Conservation (phyloP, 2,888 invertebrate genomes). For the Ophioninae sp. region DNA sequence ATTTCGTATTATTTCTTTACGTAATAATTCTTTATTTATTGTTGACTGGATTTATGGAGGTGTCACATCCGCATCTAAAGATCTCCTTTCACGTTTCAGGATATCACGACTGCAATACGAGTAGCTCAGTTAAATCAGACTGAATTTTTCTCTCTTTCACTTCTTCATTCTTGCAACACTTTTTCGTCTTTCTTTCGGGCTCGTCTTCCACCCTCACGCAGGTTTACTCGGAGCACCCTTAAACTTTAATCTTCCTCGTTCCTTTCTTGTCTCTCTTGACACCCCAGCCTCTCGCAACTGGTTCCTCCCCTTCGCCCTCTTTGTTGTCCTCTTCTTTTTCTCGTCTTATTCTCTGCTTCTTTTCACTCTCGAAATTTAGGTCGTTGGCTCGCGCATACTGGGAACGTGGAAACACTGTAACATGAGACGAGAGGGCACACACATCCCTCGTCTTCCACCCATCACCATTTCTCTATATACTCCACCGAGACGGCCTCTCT, state of each 20-base stretch:
- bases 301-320: slow-evolving; percentile 30
- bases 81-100: slow-evolving; percentile 49
- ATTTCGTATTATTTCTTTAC: slow-evolving; percentile 6
- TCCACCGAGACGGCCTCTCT: slow-evolving; percentile 46
- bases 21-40: background rate
- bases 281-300: slow-evolving; percentile 42
- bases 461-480: slow-evolving; percentile 41
- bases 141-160: slow-evolving; percentile 23
- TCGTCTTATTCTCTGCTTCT: slow-evolving; percentile 42
- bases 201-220: slow-evolving; percentile 24
- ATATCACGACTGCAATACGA: slow-evolving; percentile 55
- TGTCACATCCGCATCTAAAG: slow-evolving; percentile 8
- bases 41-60: slow-evolving; percentile 25
- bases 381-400: slow-evolving; percentile 51
- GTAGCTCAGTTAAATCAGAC: slow-evolving; percentile 54
- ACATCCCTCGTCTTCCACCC: slow-evolving; percentile 26
- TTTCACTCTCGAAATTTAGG: slow-evolving; percentile 59
- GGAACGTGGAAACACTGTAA: slow-evolving; percentile 58
- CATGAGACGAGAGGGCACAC: slow-evolving; percentile 58
- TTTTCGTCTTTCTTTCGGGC: background rate
- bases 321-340: slow-evolving; percentile 27
- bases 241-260: slow-evolving; percentile 64
- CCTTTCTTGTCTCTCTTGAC: slow-evolving; percentile 53
- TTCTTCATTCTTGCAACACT: background rate
- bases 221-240: slow-evolving; percentile 52